Conservation (phyloP, 2,888 invertebrate genomes). For the Ormyrus nitidulus region DNA sequence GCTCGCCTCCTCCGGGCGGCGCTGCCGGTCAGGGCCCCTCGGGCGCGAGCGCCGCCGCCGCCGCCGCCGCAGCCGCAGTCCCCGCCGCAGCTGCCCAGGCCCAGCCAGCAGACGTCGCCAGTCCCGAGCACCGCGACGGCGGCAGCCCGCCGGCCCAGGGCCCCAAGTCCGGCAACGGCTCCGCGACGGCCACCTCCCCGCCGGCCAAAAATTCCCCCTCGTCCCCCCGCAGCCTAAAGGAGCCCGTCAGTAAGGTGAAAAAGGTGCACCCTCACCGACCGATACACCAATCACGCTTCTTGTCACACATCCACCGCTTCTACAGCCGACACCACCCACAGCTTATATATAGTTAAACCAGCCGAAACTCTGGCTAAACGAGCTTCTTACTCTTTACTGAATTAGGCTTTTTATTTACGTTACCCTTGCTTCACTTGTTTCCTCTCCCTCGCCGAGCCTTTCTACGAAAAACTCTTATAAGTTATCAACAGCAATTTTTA, state of each 20-base stretch:
- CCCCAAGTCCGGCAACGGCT: not conserved
- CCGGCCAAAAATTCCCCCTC: conserved; percentile 74
- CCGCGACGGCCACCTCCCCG: conserved; percentile 1
- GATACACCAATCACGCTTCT: conserved; percentile 7
- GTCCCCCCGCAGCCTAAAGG: conserved; percentile 75
- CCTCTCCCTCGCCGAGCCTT: too few relatives aligned
- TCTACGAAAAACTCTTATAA: too few relatives aligned
- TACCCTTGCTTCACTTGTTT: too few relatives aligned
- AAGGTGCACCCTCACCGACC: conserved; percentile 70
- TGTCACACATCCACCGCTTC: too few relatives aligned
- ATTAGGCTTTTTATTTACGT: too few relatives aligned
- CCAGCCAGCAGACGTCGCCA: not conserved
- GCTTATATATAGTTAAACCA: too few relatives aligned
- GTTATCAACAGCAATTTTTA: too few relatives aligned
- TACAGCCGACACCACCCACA: too few relatives aligned
- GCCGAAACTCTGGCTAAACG: too few relatives aligned
- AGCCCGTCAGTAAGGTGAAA: conserved; percentile 75
- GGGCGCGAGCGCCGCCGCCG: not conserved
- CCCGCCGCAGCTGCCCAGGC: not conserved
- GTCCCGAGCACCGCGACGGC: conserved; percentile 1
- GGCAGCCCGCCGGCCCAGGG: conserved; percentile 2
- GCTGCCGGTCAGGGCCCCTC: conserved; percentile 62
- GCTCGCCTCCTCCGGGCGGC: conserved; percentile 69
- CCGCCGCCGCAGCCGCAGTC: too few relatives aligned
- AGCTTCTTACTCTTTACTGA: too few relatives aligned